Conservation (phyloP, 2,797 vertebrate genomes). For the Lithobates sylvaticus region DNA sequence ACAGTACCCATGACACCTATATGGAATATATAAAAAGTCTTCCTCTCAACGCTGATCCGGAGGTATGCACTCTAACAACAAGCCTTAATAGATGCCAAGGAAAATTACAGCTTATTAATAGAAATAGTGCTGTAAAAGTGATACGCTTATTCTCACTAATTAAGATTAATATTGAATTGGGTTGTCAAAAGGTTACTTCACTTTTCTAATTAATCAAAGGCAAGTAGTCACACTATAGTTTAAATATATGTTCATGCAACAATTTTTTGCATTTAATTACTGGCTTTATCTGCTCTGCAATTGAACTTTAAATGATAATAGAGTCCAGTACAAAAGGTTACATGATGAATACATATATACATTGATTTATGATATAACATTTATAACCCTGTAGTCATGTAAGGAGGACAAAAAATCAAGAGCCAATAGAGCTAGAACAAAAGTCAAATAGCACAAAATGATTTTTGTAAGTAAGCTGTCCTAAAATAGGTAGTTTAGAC, state of each 20-base stretch:
- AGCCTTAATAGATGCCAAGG: slow-evolving; percentile 18
- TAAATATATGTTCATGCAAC: background rate
- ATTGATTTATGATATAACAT: background rate
- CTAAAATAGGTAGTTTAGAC: too few species aligned
- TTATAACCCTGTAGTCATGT: background rate
- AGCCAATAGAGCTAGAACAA: too few species aligned
- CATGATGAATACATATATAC: background rate
- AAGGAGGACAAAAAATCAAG: background rate
- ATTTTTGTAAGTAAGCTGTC: too few species aligned
- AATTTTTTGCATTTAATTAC: background rate
- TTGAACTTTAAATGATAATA: background rate
- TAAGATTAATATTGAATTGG: slow-evolving; percentile 6
- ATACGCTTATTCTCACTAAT: background rate
- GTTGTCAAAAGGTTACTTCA: background rate
- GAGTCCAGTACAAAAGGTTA: background rate
- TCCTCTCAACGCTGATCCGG: slow-evolving; percentile 60
- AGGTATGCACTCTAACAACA: slow-evolving; percentile 52
- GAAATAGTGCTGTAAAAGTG: background rate
- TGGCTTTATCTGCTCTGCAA: background rate
- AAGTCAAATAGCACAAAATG: too few species aligned
- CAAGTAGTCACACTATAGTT: background rate
- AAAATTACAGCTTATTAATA: background rate
- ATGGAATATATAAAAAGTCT: slow-evolving; percentile 63
- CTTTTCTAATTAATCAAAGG: background rate
- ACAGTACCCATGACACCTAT: slow-evolving; percentile 48